phyloP scores from a whole-genome alignment of 1,140 invertebrate species.

The Drosophila virilis region DNA sequence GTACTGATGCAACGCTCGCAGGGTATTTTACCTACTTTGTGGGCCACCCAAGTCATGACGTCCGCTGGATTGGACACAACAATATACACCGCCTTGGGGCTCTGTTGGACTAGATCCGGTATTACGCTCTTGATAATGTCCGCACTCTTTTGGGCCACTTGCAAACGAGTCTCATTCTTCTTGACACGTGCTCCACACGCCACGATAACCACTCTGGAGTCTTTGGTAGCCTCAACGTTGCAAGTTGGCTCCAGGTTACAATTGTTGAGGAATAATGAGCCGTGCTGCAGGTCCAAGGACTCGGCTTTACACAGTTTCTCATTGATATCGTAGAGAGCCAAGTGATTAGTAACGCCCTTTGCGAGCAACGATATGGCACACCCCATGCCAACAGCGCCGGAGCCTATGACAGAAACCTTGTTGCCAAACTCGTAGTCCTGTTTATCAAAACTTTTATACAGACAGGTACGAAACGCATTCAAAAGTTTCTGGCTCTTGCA shows the following conservation, averaged over 20 bases:
- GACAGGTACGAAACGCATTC: conserved; percentile 23
- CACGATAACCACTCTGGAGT: conserved; percentile 92
- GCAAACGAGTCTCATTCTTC: conserved; percentile 91
- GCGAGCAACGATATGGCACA: conserved; percentile 17
- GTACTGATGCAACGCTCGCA: conserved; percentile 93
- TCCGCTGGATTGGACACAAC: conserved; percentile 95
- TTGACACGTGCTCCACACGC: conserved; percentile 92
- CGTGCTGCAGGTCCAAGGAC: conserved; percentile 38
- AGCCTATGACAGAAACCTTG: conserved; percentile 44
- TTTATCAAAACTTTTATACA: conserved; percentile 9
- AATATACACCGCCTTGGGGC: conserved; percentile 92
- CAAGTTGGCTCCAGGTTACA: conserved; percentile 6
- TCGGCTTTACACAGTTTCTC: conserved; percentile 12
- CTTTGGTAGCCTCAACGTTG: conserved; percentile 90
- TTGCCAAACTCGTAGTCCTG: conserved; percentile 14
- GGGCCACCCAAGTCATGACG: conserved; percentile 93
- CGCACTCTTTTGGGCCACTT: conserved; percentile 92
- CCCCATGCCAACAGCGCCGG: conserved; percentile 39
- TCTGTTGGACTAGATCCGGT: conserved; percentile 90
- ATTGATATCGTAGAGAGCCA: conserved; percentile 26
- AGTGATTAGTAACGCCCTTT: conserved; percentile 26
- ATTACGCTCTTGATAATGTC: conserved; percentile 93
- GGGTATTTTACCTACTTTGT: conserved; percentile 93
- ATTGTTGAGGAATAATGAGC: conserved; percentile 35
- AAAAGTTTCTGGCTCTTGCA: conserved; percentile 1